A percentile compares a stretch with the other conserved stretches of the same genome.
Evolutionary conservation across 2,113 vertebrate genomes (phyloP).

Genomic region (Cygnus buccinator): DNA sequence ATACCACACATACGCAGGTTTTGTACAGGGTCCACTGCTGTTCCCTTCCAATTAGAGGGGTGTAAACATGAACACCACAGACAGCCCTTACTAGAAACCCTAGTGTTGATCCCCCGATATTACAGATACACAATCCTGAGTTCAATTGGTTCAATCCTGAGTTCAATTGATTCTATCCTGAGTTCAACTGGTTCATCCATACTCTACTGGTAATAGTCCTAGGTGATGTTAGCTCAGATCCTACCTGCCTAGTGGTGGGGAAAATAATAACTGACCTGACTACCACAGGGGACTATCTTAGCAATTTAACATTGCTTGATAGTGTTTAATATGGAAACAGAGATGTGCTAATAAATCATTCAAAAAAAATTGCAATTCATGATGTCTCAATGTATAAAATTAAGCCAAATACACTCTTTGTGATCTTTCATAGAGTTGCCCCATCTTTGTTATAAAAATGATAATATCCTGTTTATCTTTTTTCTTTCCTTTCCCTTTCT

Average conservation of each 20-base stretch:
- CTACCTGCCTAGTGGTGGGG: background rate
- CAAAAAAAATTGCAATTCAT: background rate
- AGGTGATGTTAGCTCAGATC: background rate
- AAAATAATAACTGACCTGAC: background rate
- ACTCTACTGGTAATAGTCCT: background rate
- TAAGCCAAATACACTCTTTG: background rate
- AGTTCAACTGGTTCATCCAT: too few species aligned
- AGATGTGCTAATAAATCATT: background rate
- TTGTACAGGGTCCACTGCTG: background rate
- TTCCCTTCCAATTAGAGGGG: background rate
- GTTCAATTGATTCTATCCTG: too few species aligned
- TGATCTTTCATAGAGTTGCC: background rate
- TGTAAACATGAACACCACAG: background rate
- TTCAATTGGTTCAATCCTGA: too few species aligned
- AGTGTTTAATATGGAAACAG: background rate
- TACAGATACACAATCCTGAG: background rate
- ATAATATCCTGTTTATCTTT: background rate
- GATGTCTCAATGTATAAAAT: background rate
- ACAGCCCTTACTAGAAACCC: background rate
- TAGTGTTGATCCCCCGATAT: background rate
- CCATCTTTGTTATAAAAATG: background rate
- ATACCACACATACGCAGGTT: accelerated
- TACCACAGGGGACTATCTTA: background rate
- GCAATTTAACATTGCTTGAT: background rate
- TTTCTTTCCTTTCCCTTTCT: background rate